These are phyloP conservation scores for Schmidtea mediterranea DNA, from an alignment of 1,140 invertebrate genomes.

Conservation along the genomic window DNA sequence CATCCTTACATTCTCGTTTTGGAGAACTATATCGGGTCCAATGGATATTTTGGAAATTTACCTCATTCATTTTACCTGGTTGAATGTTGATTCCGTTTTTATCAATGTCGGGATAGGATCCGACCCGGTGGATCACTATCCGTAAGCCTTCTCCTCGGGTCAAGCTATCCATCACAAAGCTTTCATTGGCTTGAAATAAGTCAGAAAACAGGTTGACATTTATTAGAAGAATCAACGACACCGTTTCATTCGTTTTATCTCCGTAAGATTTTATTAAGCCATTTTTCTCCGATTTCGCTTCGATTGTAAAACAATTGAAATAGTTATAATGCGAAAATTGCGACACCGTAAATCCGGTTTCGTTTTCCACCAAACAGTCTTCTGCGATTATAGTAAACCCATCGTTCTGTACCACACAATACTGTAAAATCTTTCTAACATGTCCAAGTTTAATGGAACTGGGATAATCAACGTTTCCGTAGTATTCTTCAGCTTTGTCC, in stretches of 20 bases:
- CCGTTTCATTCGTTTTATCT: too few relatives aligned
- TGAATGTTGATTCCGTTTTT: constrained; percentile 5
- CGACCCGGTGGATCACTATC: not conserved
- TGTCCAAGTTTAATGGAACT: not conserved
- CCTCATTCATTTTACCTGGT: constrained; percentile 4
- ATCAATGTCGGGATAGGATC: constrained; percentile 2
- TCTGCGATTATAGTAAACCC: not conserved
- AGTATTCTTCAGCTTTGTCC: not conserved
- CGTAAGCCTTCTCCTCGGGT: not conserved
- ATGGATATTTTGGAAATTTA: not conserved
- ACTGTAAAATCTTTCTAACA: not conserved
- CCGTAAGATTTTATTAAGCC: not conserved
- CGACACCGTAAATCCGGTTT: not conserved
- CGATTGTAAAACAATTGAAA: constrained; percentile 4
- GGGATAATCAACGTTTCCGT: not conserved
- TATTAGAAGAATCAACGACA: too few relatives aligned
- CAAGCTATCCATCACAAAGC: not conserved
- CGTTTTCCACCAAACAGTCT: not conserved
- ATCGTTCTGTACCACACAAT: not conserved
- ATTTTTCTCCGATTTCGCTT: not conserved
- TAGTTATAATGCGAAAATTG: constrained; percentile 3
- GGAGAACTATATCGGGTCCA: not conserved
- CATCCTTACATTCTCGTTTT: not conserved
- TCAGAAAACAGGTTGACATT: too few relatives aligned
- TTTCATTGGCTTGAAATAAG: too few relatives aligned